Evolutionary conservation across 2,113 vertebrate genomes (phyloP), one percentile per base, ranked within the genome.

Genomic region (Guaruba guarouba): DNA sequence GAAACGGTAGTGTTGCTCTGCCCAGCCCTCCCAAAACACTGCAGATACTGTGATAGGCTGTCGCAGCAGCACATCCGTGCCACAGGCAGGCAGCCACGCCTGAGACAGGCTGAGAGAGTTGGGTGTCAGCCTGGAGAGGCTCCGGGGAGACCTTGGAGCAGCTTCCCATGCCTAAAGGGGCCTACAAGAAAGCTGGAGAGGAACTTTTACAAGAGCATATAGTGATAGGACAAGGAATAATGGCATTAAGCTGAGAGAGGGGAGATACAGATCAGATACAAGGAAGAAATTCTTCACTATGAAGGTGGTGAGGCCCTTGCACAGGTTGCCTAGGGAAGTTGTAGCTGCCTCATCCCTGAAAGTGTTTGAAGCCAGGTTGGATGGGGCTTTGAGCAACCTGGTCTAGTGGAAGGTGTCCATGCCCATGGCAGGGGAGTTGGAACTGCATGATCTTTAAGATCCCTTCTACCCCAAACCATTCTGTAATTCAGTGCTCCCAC

Each of bases 61-160:
- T 44, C 16, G 6, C 0, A 1, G 66, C 43, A 67, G 67, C 68
- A 31, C 0, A 5, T 15, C 39, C 13, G 4, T 0, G 3, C 23
- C 1, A 2, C 27, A 13, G 37, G 44, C n/a, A 48, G 63, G 33
- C 46, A n/a, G 57, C 10, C 11, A 22, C 3, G 1, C 19, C 31
- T 14, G 55, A 59, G 33, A 15, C 33, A 59, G 33, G 19, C 55
- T n/a, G 55, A 35, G 57, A 59, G 57, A 59, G 13, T 59, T 16
- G 33, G 13, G 9, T n/a, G 33, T 59, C 57, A 59, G 9, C 57
- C 33, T 59, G 57, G 57, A 33, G 22, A 59, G 33, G 33, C 22
- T 59, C 22, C 5, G 22, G 33, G 13, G 57, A 35, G 33, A 59
- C 57, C 33, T 59, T n/a, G 23, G 33, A 35, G 33, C 22, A 59